Evolutionary conservation across 2,113 vertebrate species (phyloP).

Genomic region (Propithecus coquereli): DNA sequence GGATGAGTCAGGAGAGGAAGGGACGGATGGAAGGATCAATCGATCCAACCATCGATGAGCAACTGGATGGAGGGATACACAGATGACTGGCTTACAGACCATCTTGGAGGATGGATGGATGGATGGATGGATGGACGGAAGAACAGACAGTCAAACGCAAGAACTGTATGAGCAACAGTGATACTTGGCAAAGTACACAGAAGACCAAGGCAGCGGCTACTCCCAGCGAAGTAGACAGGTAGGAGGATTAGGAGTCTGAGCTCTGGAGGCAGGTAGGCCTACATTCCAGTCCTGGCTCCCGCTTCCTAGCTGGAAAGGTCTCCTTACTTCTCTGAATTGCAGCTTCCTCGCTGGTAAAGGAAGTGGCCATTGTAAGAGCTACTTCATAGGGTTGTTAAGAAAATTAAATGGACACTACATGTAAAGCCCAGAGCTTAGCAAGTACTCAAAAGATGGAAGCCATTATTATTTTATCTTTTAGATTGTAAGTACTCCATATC

Average conservation of each 20-base stretch:
- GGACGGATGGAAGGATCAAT: neutral
- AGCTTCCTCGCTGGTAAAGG: neutral
- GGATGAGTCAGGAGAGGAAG: rapidly evolving
- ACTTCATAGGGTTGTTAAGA: neutral
- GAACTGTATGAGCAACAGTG: neutral
- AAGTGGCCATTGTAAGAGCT: rapidly evolving
- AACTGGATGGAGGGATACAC: no score
- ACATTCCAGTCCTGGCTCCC: rapidly evolving
- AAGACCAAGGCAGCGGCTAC: neutral
- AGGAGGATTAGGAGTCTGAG: rapidly evolving
- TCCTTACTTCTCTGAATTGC: neutral
- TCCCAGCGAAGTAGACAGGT: neutral
- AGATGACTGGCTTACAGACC: no score
- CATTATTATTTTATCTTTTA: neutral
- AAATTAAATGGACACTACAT: neutral
- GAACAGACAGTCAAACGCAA: neutral
- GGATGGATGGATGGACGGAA: neutral
- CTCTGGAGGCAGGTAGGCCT: neutral
- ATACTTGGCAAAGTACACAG: neutral
- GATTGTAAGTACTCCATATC: neutral
- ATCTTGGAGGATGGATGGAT: neutral
- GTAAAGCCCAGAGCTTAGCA: neutral
- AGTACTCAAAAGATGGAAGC: neutral
- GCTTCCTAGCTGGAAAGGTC: neutral
- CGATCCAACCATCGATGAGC: no score